phyloP scores from a whole-genome alignment of 1,140 invertebrate species.

The Copidosoma floridanum region DNA sequence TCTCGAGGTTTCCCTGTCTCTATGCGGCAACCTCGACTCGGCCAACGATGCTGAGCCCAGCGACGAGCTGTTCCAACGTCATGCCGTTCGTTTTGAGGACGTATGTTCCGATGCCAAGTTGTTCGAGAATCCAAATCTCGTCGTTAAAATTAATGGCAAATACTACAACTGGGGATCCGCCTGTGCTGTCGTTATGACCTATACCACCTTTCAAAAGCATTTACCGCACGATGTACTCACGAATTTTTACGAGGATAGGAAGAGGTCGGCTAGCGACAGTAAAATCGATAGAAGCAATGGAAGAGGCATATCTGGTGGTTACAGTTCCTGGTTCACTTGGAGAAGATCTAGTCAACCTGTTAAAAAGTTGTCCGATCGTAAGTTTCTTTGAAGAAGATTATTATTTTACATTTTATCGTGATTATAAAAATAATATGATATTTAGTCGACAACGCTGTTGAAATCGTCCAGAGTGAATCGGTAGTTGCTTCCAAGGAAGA shows the following conservation, averaged over 20 bases:
- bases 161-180: conserved; percentile 88
- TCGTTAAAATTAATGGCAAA: conserved; percentile 84
- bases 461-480: conserved; percentile 26
- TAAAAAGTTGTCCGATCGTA: conserved; percentile 42
- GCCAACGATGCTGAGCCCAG: conserved; percentile 56
- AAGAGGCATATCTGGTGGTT: too few relatives aligned
- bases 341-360: conserved; percentile 50
- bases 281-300: neutral
- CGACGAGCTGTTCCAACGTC: conserved; percentile 71
- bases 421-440: conserved; percentile 8
- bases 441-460: conserved; percentile 18
- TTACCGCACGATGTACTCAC: conserved; percentile 61
- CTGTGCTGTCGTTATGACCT: conserved; percentile 81
- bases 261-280: conserved; percentile 30
- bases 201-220: conserved; percentile 79
- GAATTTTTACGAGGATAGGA: conserved; percentile 49
- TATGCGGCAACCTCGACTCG: conserved; percentile 74
- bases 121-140: conserved; percentile 80
- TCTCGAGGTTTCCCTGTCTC: conserved; percentile 68
- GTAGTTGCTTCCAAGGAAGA: neutral
- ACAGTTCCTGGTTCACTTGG: conserved; percentile 65
- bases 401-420: neutral
- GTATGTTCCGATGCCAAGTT: conserved; percentile 78
- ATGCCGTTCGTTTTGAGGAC: conserved; percentile 79
- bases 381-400: too few relatives aligned